phyloP scores from a whole-genome alignment of 2,888 invertebrate species.

The Willowsia nigromaculata region DNA sequence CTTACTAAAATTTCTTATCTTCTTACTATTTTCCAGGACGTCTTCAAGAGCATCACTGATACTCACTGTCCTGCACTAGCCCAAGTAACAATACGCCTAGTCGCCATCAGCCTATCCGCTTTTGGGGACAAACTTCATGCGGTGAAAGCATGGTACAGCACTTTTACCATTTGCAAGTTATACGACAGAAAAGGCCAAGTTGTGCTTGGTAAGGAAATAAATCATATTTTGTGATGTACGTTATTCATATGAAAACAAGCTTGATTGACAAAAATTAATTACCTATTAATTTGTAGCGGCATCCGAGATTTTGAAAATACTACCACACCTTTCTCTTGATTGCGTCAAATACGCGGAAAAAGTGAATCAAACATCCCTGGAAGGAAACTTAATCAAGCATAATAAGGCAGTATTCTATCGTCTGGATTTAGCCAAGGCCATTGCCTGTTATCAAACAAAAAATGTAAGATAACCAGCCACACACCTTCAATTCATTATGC shows the following conservation, averaged over 20 bases:
- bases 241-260: too few relatives aligned
- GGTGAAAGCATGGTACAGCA: conserved; percentile 61
- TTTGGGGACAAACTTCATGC: conserved; percentile 49
- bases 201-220: conserved; percentile 54
- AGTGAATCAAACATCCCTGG: background rate
- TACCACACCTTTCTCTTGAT: conserved; percentile 43
- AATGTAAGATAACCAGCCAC: conserved; percentile 40
- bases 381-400: conserved; percentile 58
- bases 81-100: conserved; percentile 52
- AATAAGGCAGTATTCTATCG: conserved; percentile 56
- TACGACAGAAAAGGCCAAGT: conserved; percentile 64
- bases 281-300: conserved; percentile 33
- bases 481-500: too few relatives aligned
- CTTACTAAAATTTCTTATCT: too few relatives aligned
- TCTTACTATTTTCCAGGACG: conserved; percentile 46
- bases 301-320: conserved; percentile 64
- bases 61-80: conserved; percentile 57
- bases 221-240: too few relatives aligned
- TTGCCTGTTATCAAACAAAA: conserved; percentile 60
- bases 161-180: conserved; percentile 33
- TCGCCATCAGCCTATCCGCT: conserved; percentile 29
- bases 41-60: conserved; percentile 53
- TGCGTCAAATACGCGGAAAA: conserved; percentile 56
- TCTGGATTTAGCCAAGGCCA: conserved; percentile 59
- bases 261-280: background rate